Percentiles rank a stretch among this genome's conserved stretches.
phyloP scores from a whole-genome alignment of 2,113 vertebrate species.

The Sisor rabdophorus region DNA sequence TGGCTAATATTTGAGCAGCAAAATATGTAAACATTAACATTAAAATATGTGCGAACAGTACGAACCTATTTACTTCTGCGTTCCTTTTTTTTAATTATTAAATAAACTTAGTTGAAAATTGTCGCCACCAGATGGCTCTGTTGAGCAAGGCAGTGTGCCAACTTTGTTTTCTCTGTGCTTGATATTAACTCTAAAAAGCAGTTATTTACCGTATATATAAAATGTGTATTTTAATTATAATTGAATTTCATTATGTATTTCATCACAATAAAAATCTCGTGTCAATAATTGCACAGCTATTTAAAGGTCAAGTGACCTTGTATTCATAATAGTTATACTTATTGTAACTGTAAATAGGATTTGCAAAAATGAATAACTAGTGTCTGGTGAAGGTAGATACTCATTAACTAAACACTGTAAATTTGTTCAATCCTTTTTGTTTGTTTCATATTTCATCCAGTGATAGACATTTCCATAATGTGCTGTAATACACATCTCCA shows the following conservation, averaged over 20 bases:
- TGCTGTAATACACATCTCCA: background rate
- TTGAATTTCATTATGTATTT: too few relatives aligned
- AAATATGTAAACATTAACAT: too few relatives aligned
- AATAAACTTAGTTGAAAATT: slow-evolving; percentile 10
- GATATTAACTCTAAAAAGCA: background rate
- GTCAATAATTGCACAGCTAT: background rate
- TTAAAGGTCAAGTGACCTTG: background rate
- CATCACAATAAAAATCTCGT: too few relatives aligned
- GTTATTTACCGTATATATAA: too few relatives aligned
- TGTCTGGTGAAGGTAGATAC: background rate
- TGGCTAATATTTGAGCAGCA: background rate
- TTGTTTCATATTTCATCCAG: background rate
- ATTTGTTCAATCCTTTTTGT: background rate
- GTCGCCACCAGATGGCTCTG: slow-evolving; percentile 42
- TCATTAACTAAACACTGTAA: too few relatives aligned
- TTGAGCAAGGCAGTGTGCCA: slow-evolving; percentile 47
- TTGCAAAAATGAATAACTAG: background rate
- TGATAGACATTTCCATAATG: background rate
- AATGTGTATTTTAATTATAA: too few relatives aligned
- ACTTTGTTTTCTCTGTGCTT: background rate
- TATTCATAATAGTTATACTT: too few relatives aligned
- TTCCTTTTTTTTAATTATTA: background rate
- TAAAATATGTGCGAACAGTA: background rate
- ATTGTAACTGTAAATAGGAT: background rate
- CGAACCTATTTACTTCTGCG: slow-evolving; percentile 25